A percentile compares a stretch with the other conserved stretches of the same genome.
Evolutionary conservation across 2,113 vertebrate species (phyloP).

Genomic region (Puffinus mauretanicus): DNA sequence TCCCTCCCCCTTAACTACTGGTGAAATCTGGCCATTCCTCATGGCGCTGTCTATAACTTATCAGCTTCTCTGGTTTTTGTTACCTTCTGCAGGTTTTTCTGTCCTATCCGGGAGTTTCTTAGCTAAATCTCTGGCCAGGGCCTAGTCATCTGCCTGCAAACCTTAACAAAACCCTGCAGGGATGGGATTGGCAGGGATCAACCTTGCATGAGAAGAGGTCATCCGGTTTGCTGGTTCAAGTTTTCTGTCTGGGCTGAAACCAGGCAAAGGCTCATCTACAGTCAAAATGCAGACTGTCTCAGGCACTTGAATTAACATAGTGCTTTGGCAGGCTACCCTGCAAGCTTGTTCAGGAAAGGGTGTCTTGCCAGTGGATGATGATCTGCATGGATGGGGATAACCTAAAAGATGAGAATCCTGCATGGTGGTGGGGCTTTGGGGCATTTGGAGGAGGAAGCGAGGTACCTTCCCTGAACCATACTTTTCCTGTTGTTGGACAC

Average conservation of each 20-base stretch:
- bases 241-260: not conserved
- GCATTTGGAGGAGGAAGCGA: not conserved
- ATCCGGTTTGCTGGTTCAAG: not conserved
- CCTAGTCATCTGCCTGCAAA: not conserved
- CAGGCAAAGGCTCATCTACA: not conserved
- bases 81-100: not conserved
- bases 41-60: not conserved
- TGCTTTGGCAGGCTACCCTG: not conserved
- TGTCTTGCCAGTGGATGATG: not conserved
- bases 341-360: not conserved
- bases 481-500: not conserved
- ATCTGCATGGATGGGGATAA: not conserved
- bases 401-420: not conserved
- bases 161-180: not conserved
- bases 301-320: not conserved
- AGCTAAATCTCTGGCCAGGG: not conserved
- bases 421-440: not conserved
- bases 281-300: no score
- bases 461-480: not conserved
- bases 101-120: not conserved
- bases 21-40: not conserved
- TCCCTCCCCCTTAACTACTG: not conserved
- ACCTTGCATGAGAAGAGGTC: not conserved
- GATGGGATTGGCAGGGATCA: not conserved
- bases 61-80: not conserved